Evolutionary conservation across 2,888 invertebrate species (phyloP).

Genomic region (Amphipyra tragopoginis): DNA sequence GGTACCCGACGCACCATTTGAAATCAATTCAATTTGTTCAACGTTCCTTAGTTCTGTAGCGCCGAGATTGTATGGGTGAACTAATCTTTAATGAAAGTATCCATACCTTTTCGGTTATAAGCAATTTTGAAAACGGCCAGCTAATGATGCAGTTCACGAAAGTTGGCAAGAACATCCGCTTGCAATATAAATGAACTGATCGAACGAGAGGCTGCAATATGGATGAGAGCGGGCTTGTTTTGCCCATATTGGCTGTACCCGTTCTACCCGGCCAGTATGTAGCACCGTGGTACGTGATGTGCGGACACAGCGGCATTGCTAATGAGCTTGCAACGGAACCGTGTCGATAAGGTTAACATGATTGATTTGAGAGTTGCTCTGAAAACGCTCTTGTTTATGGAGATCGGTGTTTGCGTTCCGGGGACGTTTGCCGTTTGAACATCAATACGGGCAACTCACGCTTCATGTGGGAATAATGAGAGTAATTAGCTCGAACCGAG

Average conservation of each 20-base stretch:
- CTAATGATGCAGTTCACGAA: slow-evolving; percentile 64
- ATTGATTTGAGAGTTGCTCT: slow-evolving; percentile 59
- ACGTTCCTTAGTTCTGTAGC: slow-evolving; percentile 62
- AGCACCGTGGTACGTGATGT: slow-evolving; percentile 53
- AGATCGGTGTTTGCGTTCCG: slow-evolving; percentile 36
- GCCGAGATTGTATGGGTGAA: slow-evolving; percentile 15
- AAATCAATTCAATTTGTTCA: slow-evolving; percentile 72
- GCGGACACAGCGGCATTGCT: slow-evolving; percentile 65
- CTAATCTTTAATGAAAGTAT: slow-evolving; percentile 34
- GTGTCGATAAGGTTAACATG: slow-evolving; percentile 61
- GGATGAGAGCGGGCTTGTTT: slow-evolving; percentile 76
- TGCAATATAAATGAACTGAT: slow-evolving; percentile 80
- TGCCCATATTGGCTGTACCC: slow-evolving; percentile 72
- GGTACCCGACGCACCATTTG: slow-evolving; percentile 64
- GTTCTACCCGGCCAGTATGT: slow-evolving; percentile 62
- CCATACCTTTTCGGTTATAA: slow-evolving; percentile 8
- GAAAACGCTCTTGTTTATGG: slow-evolving; percentile 44
- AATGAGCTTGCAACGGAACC: slow-evolving; percentile 69
- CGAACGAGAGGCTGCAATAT: slow-evolving; percentile 74
- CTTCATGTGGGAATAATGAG: slow-evolving; percentile 21
- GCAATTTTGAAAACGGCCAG: slow-evolving; percentile 40
- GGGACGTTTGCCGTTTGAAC: slow-evolving; percentile 24
- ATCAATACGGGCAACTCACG: slow-evolving; percentile 29
- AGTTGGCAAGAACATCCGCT: slow-evolving; percentile 69
- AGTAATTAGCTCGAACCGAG: slow-evolving; percentile 40